Percentiles rank a stretch among this genome's conserved stretches.
Evolutionary conservation across 2,797 vertebrate species (phyloP).

Genomic region (Ptychadena robeensis): DNA sequence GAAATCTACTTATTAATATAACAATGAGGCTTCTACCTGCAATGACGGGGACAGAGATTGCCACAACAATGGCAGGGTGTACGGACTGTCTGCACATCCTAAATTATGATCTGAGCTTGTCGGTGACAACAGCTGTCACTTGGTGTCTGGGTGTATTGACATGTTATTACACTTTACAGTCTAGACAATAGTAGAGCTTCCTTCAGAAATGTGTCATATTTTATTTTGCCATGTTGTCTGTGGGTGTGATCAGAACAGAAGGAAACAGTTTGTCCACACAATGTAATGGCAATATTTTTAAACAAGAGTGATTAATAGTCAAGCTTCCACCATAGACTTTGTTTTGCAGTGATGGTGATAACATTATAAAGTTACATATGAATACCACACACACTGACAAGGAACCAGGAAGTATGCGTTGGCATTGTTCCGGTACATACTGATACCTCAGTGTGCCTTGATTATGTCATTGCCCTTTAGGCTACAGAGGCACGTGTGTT

Average conservation of each 20-base stretch:
- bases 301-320: slow-evolving; percentile 2
- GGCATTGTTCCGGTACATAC: not conserved
- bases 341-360: not conserved
- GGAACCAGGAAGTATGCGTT: not conserved
- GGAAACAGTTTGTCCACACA: not conserved
- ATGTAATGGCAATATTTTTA: too few relatives aligned
- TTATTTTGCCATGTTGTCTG: slow-evolving; percentile 1
- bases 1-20: not conserved
- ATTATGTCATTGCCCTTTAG: too few relatives aligned
- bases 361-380: not conserved
- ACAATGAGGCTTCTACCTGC: too few relatives aligned
- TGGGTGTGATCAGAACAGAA: not conserved
- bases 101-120: not conserved
- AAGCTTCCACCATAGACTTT: not conserved
- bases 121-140: not conserved
- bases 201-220: not conserved
- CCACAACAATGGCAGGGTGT: not conserved
- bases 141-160: not conserved
- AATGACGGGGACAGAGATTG: not conserved
- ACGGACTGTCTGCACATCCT: not conserved
- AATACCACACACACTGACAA: slow-evolving; percentile 6
- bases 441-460: not conserved
- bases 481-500: too few relatives aligned
- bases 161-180: not conserved
- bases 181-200: not conserved